Percentiles rank a stretch among this genome's conserved stretches.
Conservation (phyloP, 2,113 vertebrate species). For the Apeltes quadracus region DNA sequence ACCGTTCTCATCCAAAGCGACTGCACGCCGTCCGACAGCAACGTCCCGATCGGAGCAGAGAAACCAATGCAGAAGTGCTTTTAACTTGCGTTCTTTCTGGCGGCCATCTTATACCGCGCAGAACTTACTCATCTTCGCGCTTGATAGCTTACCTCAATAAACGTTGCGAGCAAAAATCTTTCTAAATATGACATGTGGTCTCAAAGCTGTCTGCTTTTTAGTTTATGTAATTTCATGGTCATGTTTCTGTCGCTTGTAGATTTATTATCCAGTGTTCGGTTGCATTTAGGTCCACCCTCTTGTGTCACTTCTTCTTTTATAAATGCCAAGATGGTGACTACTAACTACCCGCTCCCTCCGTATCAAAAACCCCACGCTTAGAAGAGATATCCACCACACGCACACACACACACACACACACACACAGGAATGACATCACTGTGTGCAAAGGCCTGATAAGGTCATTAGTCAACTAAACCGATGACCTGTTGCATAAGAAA, state of each 20-base stretch:
- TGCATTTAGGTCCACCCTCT: not conserved
- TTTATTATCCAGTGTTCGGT: not conserved
- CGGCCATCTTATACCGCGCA: not conserved
- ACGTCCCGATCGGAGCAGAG: not conserved
- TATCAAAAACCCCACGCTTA: not conserved
- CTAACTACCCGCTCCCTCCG: not conserved
- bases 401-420: slow-evolving; percentile 22
- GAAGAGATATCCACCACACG: slow-evolving; percentile 16
- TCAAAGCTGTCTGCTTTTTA: not conserved
- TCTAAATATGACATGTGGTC: not conserved
- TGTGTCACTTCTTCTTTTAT: not conserved
- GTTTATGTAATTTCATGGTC: not conserved
- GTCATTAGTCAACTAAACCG: slow-evolving; percentile 58
- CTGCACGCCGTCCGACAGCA: not conserved
- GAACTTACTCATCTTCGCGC: not conserved
- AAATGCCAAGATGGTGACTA: not conserved
- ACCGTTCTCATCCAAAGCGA: slow-evolving; percentile 2
- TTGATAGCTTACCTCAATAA: not conserved
- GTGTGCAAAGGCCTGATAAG: slow-evolving; percentile 43
- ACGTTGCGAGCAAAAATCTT: too few relatives aligned
- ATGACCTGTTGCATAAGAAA: slow-evolving; percentile 59
- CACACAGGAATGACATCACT: slow-evolving; percentile 62
- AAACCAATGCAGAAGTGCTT: not conserved
- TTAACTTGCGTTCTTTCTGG: not conserved
- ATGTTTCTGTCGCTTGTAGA: not conserved